A percentile compares a stretch with the other conserved stretches of the same genome.
These are phyloP conservation scores for Zaprionus vittiger DNA, from an alignment of 1,140 invertebrate genomes.

Conservation along the genomic window DNA sequence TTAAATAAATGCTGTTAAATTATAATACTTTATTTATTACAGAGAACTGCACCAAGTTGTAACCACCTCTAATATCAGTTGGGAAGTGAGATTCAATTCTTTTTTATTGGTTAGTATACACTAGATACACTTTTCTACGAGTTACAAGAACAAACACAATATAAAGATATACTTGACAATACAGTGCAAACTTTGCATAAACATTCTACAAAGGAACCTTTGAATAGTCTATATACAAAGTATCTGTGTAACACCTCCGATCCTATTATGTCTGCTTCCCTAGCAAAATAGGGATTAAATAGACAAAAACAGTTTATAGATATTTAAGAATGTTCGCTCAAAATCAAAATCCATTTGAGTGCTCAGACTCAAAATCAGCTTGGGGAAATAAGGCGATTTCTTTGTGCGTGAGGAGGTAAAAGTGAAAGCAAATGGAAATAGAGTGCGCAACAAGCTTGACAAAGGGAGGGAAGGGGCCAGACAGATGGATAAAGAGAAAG, in stretches of 20 bases:
- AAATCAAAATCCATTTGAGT: conserved; percentile 5
- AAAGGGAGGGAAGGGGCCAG: not conserved
- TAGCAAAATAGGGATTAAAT: not conserved
- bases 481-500: conserved; percentile 7
- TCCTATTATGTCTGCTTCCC: not conserved
- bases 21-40: too few relatives aligned
- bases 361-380: conserved; percentile 18
- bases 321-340: not conserved
- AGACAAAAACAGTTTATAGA: not conserved
- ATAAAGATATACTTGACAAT: too few relatives aligned
- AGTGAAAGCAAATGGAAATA: conserved; percentile 3
- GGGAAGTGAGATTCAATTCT: too few relatives aligned
- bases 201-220: too few relatives aligned
- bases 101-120: too few relatives aligned
- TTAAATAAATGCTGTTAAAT: too few relatives aligned
- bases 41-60: too few relatives aligned
- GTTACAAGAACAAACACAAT: too few relatives aligned
- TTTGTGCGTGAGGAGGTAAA: not conserved
- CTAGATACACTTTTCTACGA: too few relatives aligned
- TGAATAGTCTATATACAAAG: too few relatives aligned
- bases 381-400: conserved; percentile 21
- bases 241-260: not conserved
- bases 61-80: rapidly evolving
- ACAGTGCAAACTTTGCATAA: too few relatives aligned
- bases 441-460: too few relatives aligned